Conservation (phyloP, 2,797 vertebrate species). For the Phalloptychus januarius region DNA sequence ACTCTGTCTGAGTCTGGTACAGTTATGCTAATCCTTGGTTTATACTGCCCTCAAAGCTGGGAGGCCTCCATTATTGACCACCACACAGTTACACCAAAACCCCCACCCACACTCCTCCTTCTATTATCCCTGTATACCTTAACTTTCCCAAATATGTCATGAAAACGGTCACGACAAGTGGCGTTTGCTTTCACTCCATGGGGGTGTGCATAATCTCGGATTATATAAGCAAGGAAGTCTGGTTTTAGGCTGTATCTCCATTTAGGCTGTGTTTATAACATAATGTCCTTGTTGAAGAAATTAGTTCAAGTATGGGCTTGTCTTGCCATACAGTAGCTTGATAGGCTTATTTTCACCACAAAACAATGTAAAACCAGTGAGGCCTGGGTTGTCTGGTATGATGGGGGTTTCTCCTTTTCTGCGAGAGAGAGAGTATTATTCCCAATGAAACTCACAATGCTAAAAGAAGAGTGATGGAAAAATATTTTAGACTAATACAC, state of each 20-base stretch:
- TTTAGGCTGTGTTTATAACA: constrained; percentile 23
- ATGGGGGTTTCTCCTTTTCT: constrained; percentile 26
- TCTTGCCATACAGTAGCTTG: background rate
- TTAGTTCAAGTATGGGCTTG: constrained; percentile 7
- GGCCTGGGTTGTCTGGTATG: constrained; percentile 46
- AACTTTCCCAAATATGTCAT: constrained; percentile 72
- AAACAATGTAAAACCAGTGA: constrained; percentile 12
- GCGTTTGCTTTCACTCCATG: constrained; percentile 31
- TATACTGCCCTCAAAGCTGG: constrained; percentile 59
- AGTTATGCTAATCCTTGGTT: constrained; percentile 76
- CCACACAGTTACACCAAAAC: constrained; percentile 41
- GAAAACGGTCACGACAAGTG: constrained; percentile 61
- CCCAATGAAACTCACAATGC: background rate
- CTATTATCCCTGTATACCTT: constrained; percentile 13
- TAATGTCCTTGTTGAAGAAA: constrained; percentile 24
- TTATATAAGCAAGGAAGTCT: constrained; percentile 65
- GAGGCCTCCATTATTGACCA: constrained; percentile 58
- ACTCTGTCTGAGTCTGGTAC: constrained; percentile 78
- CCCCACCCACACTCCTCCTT: background rate
- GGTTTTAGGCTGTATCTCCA: background rate
- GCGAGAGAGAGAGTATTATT: background rate
- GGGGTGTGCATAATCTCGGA: constrained; percentile 54
- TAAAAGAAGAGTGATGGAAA: background rate
- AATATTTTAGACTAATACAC: background rate
- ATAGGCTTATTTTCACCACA: constrained; percentile 17